These are phyloP conservation scores for Cephus nigrinus DNA, from an alignment of 2,888 invertebrate species.

Conservation along the genomic window DNA sequence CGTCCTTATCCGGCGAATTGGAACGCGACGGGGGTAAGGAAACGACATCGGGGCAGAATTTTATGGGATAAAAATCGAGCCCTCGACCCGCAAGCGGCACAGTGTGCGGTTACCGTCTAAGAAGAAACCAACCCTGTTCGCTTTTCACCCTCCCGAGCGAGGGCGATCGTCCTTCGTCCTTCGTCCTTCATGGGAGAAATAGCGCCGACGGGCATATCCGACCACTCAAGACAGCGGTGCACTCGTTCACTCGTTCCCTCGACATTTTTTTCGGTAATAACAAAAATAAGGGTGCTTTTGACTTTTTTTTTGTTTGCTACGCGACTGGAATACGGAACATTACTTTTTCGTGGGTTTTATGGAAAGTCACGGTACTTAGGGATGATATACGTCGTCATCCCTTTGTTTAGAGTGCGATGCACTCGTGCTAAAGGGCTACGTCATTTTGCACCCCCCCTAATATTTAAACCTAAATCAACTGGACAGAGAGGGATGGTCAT, in stretches of 20 bases:
- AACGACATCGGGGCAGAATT: constrained; percentile 13
- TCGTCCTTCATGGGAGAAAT: constrained; percentile 7
- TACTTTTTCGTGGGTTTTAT: background rate
- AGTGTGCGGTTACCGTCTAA: background rate
- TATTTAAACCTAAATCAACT: background rate
- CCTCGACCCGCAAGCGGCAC: background rate
- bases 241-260: constrained; percentile 12
- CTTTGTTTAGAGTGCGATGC: background rate
- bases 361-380: background rate
- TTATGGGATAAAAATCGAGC: constrained; percentile 22
- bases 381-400: background rate
- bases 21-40: constrained; percentile 9
- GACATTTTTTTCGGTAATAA: background rate
- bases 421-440: background rate
- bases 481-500: background rate
- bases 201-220: constrained; percentile 10
- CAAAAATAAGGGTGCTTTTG: background rate
- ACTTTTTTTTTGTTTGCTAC: background rate
- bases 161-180: background rate
- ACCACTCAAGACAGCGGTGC: constrained; percentile 12
- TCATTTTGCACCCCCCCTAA: background rate
- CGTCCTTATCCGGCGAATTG: constrained; percentile 12
- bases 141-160: background rate
- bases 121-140: background rate
- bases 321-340: background rate